Percentiles rank a stretch among this genome's conserved stretches.
Conservation (phyloP, 2,113 vertebrate species). For the Fulmarus glacialis region DNA sequence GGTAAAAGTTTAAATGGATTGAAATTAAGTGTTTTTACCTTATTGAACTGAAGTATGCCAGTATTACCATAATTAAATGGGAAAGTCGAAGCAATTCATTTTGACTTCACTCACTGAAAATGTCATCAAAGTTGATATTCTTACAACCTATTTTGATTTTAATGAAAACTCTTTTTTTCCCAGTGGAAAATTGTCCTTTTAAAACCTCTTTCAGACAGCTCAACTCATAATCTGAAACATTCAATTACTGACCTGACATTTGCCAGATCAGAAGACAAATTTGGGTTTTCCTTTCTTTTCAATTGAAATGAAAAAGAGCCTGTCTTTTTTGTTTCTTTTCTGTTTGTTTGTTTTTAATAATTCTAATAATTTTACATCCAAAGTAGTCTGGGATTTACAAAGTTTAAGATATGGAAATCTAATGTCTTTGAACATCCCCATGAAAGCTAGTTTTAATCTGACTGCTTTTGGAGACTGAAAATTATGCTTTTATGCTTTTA, state of each 20-base stretch:
- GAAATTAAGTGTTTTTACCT: slow-evolving; percentile 3
- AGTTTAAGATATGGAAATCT: not conserved
- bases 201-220: slow-evolving; percentile 6
- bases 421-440: not conserved
- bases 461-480: not conserved
- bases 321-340: not conserved
- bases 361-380: not conserved
- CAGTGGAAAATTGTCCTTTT: slow-evolving; percentile 39
- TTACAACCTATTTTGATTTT: slow-evolving; percentile 32
- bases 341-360: not conserved
- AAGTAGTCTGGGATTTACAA: not conserved
- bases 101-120: slow-evolving; percentile 30
- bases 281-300: not conserved
- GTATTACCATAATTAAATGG: slow-evolving; percentile 32
- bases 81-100: slow-evolving; percentile 14
- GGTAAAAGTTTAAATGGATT: slow-evolving; percentile 25
- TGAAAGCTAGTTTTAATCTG: not conserved
- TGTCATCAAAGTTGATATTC: slow-evolving; percentile 27
- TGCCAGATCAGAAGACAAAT: slow-evolving; percentile 27
- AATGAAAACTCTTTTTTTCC: slow-evolving; percentile 40
- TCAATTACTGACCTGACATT: slow-evolving; percentile 55
- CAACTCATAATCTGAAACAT: slow-evolving; percentile 33
- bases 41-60: slow-evolving; percentile 11
- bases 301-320: slow-evolving; percentile 7
- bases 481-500: not conserved